A percentile compares a stretch with the other conserved stretches of the same genome.
phyloP scores from a whole-genome alignment of 2,888 invertebrate species.

The Lacanobia wlatinum region DNA sequence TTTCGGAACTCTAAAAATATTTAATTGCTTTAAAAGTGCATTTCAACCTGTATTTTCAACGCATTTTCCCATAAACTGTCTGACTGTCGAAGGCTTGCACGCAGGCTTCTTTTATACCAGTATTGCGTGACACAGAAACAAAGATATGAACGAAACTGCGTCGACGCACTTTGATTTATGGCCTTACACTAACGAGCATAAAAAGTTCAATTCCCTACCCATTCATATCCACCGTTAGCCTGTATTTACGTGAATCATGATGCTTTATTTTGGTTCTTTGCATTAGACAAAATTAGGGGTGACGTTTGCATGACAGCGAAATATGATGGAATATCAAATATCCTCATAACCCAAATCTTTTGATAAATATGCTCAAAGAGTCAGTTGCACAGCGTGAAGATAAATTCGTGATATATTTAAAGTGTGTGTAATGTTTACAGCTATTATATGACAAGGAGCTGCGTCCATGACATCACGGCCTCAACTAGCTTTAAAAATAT shows the following conservation, averaged over 20 bases:
- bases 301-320: conserved; percentile 43
- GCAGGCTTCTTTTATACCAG: conserved; percentile 62
- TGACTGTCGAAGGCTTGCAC: conserved; percentile 27
- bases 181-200: conserved; percentile 41
- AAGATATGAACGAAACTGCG: conserved; percentile 45
- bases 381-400: conserved; percentile 11
- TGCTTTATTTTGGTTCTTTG: conserved; percentile 36
- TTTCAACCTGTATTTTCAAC: conserved; percentile 9
- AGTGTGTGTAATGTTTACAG: conserved; percentile 46
- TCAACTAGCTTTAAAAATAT: conserved; percentile 67
- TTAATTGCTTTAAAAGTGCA: conserved; percentile 21
- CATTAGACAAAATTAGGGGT: conserved; percentile 46
- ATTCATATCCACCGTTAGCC: conserved; percentile 35
- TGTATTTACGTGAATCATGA: conserved; percentile 27
- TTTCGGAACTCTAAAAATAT: too few species aligned
- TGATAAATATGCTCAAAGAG: conserved; percentile 33
- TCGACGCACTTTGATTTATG: conserved; percentile 56
- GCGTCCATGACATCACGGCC: conserved; percentile 68
- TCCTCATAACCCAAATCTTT: conserved; percentile 27
- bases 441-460: conserved; percentile 52
- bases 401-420: conserved; percentile 42
- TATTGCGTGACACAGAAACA: conserved; percentile 69
- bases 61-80: conserved; percentile 32
- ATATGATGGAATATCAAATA: conserved; percentile 32
- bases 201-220: conserved; percentile 46